A percentile compares a stretch with the other conserved stretches of the same genome.
phyloP scores from a whole-genome alignment of 2,113 vertebrate genomes.

The Pseudorectes ferrugineus region DNA sequence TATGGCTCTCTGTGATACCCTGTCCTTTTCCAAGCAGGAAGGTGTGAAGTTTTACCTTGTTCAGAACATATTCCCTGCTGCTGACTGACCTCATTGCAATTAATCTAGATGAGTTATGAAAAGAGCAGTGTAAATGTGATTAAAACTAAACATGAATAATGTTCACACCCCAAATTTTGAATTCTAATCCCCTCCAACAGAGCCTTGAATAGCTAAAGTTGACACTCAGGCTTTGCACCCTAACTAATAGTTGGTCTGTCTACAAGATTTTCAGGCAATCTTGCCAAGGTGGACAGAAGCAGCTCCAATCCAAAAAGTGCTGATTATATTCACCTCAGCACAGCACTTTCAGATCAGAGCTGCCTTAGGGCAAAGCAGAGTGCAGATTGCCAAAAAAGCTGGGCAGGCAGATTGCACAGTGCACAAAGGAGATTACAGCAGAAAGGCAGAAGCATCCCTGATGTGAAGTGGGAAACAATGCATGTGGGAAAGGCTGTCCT shows the following conservation, averaged over 20 bases:
- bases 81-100: background rate
- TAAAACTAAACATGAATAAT: background rate
- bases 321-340: background rate
- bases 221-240: background rate
- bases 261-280: background rate
- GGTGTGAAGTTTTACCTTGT: background rate
- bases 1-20: background rate
- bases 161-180: background rate
- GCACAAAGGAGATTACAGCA: background rate
- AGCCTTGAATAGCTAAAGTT: background rate
- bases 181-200: background rate
- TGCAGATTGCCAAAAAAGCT: background rate
- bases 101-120: background rate
- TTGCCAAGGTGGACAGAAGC: background rate
- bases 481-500: background rate
- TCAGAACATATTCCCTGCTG: background rate
- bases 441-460: background rate
- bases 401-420: background rate
- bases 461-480: background rate
- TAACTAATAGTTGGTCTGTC: background rate
- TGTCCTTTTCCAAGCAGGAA: background rate
- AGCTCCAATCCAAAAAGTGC: background rate
- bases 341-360: background rate
- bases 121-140: background rate
- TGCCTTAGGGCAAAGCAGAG: background rate